Evolutionary conservation across 2,797 vertebrate species (phyloP).

Genomic region (Pelodytes ibericus): DNA sequence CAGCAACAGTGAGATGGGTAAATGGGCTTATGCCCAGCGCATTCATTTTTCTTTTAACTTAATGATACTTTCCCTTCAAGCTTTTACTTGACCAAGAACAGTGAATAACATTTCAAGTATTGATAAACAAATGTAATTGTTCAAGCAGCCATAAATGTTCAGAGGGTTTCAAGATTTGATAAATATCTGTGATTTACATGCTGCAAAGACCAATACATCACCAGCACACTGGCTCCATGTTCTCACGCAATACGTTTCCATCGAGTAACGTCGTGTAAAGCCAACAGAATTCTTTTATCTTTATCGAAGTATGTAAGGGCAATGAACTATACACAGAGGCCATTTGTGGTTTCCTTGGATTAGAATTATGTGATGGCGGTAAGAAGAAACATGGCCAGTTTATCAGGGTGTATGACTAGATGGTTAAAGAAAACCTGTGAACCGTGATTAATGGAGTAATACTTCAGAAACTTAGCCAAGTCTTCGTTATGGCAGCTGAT

Average conservation of each 20-base stretch:
- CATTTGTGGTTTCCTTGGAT: no score
- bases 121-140: constrained; percentile 62
- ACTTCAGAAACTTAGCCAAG: constrained; percentile 35
- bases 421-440: constrained; percentile 38
- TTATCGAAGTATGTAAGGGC: no score
- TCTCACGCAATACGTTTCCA: background rate
- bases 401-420: constrained; percentile 8
- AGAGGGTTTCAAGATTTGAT: constrained; percentile 4
- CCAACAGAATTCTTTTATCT: background rate
- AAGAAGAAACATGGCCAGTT: background rate
- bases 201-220: background rate
- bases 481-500: constrained; percentile 29
- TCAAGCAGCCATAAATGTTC: constrained; percentile 40
- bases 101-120: constrained; percentile 79
- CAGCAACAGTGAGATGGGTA: background rate
- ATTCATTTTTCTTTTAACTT: no score
- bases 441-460: constrained; percentile 30
- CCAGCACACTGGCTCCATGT: background rate
- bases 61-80: background rate
- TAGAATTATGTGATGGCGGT: no score
- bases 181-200: background rate
- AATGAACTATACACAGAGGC: no score
- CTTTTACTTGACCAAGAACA: constrained; percentile 64
- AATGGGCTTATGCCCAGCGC: no score
- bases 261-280: background rate